Evolutionary conservation across 2,888 invertebrate genomes (phyloP).

Genomic region (Dendrolimus pini): DNA sequence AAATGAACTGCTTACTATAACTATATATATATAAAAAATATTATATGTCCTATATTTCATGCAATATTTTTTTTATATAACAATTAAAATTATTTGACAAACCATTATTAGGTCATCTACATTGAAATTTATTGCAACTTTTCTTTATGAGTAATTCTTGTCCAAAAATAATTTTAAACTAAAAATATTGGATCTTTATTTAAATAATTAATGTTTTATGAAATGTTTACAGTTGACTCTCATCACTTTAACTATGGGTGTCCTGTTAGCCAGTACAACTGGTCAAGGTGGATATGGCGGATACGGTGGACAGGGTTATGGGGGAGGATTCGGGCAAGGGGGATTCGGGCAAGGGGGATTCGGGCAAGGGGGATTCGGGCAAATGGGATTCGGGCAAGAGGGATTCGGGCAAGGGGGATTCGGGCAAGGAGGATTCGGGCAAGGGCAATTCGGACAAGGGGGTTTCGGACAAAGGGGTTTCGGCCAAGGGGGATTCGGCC

Average conservation of each 20-base stretch:
- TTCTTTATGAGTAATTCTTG: too few relatives aligned
- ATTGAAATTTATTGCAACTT: too few relatives aligned
- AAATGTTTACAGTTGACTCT: background rate
- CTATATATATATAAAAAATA: too few relatives aligned
- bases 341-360: conserved; percentile 12
- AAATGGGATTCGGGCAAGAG: background rate
- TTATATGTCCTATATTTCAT: too few relatives aligned
- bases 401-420: conserved; percentile 5
- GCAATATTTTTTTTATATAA: too few relatives aligned
- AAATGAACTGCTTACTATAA: too few relatives aligned
- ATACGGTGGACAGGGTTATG: conserved; percentile 1
- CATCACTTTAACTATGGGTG: background rate
- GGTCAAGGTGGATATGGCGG: conserved; percentile 2
- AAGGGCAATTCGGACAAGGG: conserved; percentile 15
- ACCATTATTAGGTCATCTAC: too few relatives aligned
- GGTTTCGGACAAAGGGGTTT: background rate
- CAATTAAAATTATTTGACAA: too few relatives aligned
- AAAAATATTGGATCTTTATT: too few relatives aligned
- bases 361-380: conserved; percentile 15
- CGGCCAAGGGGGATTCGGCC: too few relatives aligned
- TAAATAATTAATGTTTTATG: too few relatives aligned
- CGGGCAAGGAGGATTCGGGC: conserved; percentile 9
- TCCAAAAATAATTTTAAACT: too few relatives aligned
- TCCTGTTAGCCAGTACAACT: background rate
- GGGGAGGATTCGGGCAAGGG: background rate